These are phyloP conservation scores for Lordiphosa fenestrarum DNA, from an alignment of 2,888 invertebrate genomes.

Conservation along the genomic window DNA sequence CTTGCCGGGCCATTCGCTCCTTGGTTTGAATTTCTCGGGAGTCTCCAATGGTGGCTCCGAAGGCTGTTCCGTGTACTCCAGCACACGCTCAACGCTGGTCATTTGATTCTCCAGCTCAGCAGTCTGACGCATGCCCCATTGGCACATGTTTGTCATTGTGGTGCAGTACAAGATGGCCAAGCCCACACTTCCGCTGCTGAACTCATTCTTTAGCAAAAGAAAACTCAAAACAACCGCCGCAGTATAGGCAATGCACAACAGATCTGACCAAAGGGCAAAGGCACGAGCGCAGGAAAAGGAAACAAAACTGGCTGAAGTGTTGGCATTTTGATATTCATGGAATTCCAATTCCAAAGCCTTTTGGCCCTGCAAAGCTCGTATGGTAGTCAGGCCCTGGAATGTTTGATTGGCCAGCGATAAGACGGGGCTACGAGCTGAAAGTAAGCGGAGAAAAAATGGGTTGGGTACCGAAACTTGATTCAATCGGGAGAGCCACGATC, in stretches of 20 bases:
- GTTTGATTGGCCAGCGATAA: slow-evolving; percentile 88
- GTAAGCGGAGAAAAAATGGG: too few species aligned
- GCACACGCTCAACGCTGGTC: slow-evolving; percentile 91
- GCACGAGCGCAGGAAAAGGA: slow-evolving; percentile 94
- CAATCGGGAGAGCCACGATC: too few species aligned
- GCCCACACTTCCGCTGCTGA: slow-evolving; percentile 84
- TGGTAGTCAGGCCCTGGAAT: slow-evolving; percentile 88
- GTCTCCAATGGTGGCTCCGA: slow-evolving; percentile 83
- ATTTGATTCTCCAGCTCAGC: slow-evolving; percentile 91
- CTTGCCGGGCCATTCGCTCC: slow-evolving; percentile 85
- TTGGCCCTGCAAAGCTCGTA: slow-evolving; percentile 87
- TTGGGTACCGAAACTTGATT: too few species aligned
- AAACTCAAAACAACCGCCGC: slow-evolving; percentile 92
- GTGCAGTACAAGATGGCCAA: slow-evolving; percentile 87
- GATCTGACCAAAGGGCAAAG: slow-evolving; percentile 95
- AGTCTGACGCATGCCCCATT: slow-evolving; percentile 92
- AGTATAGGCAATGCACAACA: slow-evolving; percentile 93
- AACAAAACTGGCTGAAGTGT: slow-evolving; percentile 88
- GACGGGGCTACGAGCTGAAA: slow-evolving; percentile 88
- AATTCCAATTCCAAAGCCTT: slow-evolving; percentile 84
- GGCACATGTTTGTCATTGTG: slow-evolving; percentile 87
- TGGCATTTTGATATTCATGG: slow-evolving; percentile 84
- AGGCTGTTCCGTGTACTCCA: slow-evolving; percentile 89
- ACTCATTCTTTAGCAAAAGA: slow-evolving; percentile 83
- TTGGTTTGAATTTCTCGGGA: slow-evolving; percentile 77